These are phyloP conservation scores for Eulemur coronatus DNA, from an alignment of 2,797 vertebrate genomes.

Conservation along the genomic window DNA sequence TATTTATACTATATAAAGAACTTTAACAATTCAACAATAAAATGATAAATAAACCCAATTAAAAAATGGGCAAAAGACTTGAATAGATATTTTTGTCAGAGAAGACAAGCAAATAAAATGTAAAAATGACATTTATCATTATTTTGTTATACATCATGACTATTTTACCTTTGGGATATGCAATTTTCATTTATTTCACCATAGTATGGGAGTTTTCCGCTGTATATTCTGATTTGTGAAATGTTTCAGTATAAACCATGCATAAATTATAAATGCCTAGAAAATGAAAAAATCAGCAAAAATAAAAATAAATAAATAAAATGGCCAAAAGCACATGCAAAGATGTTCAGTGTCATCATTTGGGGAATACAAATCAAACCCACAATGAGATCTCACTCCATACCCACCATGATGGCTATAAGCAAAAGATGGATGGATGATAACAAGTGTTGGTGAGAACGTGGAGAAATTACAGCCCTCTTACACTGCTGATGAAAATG, in stretches of 20 bases:
- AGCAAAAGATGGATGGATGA: neutral
- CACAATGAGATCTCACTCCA: neutral
- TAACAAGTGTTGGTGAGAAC: neutral
- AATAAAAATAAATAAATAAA: neutral
- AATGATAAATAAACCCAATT: neutral
- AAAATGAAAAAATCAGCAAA: neutral
- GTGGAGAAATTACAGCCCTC: neutral
- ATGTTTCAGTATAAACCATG: neutral
- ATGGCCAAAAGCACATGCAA: neutral
- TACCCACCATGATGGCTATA: neutral
- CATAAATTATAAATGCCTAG: neutral
- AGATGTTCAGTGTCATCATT: neutral
- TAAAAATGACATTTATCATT: neutral
- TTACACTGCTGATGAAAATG: neutral
- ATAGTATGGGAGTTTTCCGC: neutral
- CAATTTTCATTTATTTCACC: neutral
- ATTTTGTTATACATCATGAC: neutral
- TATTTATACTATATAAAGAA: neutral
- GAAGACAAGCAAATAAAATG: neutral
- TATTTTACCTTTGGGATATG: neutral
- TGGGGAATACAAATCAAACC: neutral
- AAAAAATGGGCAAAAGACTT: neutral
- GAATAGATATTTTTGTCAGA: neutral
- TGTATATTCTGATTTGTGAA: neutral
- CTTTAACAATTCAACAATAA: neutral